Evolutionary conservation across 2,888 invertebrate species (phyloP).

Genomic region (Melanostoma scalare): DNA sequence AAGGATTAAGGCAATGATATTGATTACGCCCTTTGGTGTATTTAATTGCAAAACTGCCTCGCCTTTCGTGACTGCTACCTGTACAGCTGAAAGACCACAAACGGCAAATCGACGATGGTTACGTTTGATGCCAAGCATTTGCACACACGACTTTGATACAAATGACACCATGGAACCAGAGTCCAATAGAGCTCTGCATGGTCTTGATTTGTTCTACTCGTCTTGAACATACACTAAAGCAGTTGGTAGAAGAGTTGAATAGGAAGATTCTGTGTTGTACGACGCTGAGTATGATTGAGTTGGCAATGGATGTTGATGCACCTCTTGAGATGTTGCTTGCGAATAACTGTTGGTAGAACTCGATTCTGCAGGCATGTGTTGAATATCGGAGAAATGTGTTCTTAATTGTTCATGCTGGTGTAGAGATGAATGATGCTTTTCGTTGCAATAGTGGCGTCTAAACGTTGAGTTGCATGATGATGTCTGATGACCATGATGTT

Average conservation of each 20-base stretch:
- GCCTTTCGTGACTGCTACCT: conserved; percentile 7
- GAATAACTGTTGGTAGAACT: no score
- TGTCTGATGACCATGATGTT: no score
- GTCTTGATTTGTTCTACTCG: background rate
- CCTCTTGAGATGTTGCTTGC: no score
- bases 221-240: no score
- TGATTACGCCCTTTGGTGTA: background rate
- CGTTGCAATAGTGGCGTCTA: conserved; percentile 7
- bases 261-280: no score
- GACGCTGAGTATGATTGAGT: no score
- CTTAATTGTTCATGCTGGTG: conserved; percentile 5
- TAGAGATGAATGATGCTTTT: conserved; percentile 10
- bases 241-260: no score
- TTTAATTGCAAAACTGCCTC: background rate
- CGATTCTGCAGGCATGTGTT: no score
- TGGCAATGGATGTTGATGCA: no score
- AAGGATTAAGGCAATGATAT: background rate
- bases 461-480: no score
- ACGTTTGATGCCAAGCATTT: background rate
- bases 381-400: no score
- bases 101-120: background rate
- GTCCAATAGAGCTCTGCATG: background rate
- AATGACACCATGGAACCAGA: background rate
- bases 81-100: background rate
- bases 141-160: background rate